phyloP scores from a whole-genome alignment of 2,113 vertebrate genomes.

The Parus major region DNA sequence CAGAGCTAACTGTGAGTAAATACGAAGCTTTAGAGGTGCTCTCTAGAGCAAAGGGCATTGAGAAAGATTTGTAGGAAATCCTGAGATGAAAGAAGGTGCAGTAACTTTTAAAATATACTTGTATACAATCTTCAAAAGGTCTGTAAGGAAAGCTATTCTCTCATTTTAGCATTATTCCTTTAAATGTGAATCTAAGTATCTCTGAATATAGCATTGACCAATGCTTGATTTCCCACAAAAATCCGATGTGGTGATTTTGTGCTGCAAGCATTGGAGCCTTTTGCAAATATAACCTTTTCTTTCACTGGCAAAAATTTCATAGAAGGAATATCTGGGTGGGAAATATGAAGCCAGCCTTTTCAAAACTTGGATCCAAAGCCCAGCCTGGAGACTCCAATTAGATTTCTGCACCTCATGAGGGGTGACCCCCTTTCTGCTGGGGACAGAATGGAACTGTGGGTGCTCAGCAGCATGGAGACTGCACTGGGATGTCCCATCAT shows the following conservation, averaged over 20 bases:
- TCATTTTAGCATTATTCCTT: not conserved
- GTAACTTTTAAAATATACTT: not conserved
- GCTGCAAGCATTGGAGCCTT: not conserved
- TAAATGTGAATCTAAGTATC: not conserved
- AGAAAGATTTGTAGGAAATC: slow-evolving; percentile 51
- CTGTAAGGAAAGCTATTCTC: not conserved
- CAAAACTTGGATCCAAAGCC: not conserved
- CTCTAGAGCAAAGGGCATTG: slow-evolving; percentile 46
- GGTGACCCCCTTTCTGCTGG: not conserved
- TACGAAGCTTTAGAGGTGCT: not conserved
- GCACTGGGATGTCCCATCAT: too few species aligned
- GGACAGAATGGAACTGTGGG: not conserved
- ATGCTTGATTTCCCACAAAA: slow-evolving; percentile 15
- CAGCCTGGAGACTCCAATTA: not conserved
- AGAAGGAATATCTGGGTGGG: not conserved
- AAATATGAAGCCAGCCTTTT: not conserved
- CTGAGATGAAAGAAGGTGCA: slow-evolving; percentile 13
- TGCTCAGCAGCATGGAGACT: not conserved
- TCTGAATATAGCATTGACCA: not conserved
- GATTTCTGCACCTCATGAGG: not conserved
- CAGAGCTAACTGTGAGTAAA: slow-evolving; percentile 60
- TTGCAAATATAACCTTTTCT: not conserved
- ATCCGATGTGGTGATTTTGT: not conserved
- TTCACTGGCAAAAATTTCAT: not conserved
- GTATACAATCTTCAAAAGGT: not conserved